Base-by-base conservation (phyloP, 1,140 invertebrate genomes). In the Brachionus plicatilis region DNA sequence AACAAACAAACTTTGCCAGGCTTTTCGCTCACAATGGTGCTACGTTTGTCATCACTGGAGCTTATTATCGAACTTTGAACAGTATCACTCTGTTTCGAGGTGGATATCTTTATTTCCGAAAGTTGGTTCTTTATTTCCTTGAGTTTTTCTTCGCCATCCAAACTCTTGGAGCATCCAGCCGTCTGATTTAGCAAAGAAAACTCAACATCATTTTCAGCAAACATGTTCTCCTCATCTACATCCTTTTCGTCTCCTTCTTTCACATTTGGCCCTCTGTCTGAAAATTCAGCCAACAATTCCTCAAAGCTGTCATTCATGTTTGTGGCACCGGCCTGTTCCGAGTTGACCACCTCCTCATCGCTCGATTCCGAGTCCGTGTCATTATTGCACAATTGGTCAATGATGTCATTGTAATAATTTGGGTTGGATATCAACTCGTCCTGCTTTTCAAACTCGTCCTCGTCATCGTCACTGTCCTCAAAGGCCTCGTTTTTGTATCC, bases 201-300 rank as follows among this genome's bases (percentile, higher is more conserved):
- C 20, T 82, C 79, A 65, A 82, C 53, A 82, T 82, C 79, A 65
- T 82, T 82, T 60, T 82, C 79, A 2, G 79, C 79, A 68, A 43
- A 65, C 79, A 82, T 82, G 79, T 82, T 82, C 65, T 82, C 53
- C 17, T 82, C 79, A 56, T 82, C 79, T 0, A 82, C 29, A 17
- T 82, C 79, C 14, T 68, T 82, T 65, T 82, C 79, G 37, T 56
- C 79, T 27, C 60, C 79, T 53, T 76, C 33, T 11, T n/a, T 50
- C 1, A 7, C 29, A 76, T 76, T 37, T 76, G 27, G 43, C 1
- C 27, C 45, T 8, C 27, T 76, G 20, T 76, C 72, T 27, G 72
- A 76, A 76, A 76, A 76, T 27, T 76, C 72, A 12, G 72, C 72
- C 27, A 76, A 50, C 47, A 76, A 50, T 14, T 76, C 72, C 27